Evolutionary conservation across 2,888 invertebrate genomes (phyloP).

Genomic region (Tuta absoluta): DNA sequence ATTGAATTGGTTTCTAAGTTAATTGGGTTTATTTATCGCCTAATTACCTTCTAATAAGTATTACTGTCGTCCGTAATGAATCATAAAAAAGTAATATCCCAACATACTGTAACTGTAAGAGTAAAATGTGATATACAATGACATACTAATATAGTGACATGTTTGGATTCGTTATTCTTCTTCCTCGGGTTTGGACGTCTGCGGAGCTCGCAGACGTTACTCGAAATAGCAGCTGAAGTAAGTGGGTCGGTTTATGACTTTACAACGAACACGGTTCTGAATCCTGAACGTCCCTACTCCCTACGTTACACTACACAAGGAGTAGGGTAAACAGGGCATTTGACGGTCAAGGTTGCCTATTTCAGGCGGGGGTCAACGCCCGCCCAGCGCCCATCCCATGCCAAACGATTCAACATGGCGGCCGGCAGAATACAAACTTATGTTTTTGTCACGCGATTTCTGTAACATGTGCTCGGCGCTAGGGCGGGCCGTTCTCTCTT

Average conservation of each 20-base stretch:
- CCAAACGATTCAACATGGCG: slow-evolving; percentile 41
- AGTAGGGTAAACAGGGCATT: slow-evolving; percentile 50
- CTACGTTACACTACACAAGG: slow-evolving; percentile 30
- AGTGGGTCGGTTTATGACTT: background rate
- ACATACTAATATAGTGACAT: no score
- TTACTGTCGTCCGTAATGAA: no score
- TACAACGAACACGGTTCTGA: background rate
- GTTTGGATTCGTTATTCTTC: no score
- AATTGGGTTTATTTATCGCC: no score
- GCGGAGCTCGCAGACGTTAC: no score
- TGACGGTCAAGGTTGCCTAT: slow-evolving; percentile 70
- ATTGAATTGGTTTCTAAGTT: no score
- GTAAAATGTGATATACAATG: no score
- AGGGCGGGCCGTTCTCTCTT: slow-evolving; percentile 37
- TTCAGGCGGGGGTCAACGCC: slow-evolving; percentile 62
- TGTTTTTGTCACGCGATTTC: slow-evolving; percentile 61
- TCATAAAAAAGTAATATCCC: no score
- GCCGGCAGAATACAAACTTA: slow-evolving; percentile 35
- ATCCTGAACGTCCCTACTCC: slow-evolving; percentile 11
- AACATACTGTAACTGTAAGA: no score
- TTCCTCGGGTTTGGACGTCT: no score
- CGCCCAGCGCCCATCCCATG: slow-evolving; percentile 43
- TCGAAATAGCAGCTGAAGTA: no score
- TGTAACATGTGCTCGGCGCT: slow-evolving; percentile 50
- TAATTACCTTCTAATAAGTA: no score